phyloP scores from a whole-genome alignment of 2,797 vertebrate genomes.

The Neomorphus geoffroyi region DNA sequence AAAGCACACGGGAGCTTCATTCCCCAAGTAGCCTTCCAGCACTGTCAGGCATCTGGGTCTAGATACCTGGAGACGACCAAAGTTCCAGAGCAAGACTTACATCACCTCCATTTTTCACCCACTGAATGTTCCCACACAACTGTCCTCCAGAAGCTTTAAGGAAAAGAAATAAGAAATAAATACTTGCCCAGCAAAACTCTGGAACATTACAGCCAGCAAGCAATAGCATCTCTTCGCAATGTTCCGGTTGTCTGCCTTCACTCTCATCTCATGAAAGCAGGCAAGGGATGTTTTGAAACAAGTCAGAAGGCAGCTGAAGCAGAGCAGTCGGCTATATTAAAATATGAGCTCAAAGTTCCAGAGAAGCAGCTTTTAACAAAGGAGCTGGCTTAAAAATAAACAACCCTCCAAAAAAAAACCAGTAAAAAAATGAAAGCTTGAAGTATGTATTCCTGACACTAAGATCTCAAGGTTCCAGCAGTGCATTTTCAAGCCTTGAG shows the following conservation, averaged over 20 bases:
- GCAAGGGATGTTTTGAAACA: fast-evolving
- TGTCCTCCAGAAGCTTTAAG: not conserved
- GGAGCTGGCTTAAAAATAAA: not conserved
- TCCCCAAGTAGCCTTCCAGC: fast-evolving
- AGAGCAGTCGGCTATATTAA: not conserved
- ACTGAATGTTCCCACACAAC: not conserved
- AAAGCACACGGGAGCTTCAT: not conserved
- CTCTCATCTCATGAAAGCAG: not conserved
- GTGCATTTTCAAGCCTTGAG: not conserved
- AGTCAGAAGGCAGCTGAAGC: not conserved
- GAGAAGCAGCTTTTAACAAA: not conserved
- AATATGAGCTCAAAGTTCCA: not conserved
- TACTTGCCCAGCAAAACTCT: not conserved
- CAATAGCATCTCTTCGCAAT: not conserved
- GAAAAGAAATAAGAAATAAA: not conserved
- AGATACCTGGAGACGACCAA: not conserved
- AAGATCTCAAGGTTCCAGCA: not conserved
- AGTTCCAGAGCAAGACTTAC: not conserved
- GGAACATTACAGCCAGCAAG: not conserved
- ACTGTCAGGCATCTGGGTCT: not conserved
- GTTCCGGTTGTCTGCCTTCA: not conserved
- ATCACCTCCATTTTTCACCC: not conserved
- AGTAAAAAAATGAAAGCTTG: not conserved
- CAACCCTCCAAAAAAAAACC: not conserved
- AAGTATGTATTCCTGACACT: not conserved